Conservation (phyloP, 1,140 invertebrate genomes). For the Chironomus tepperi region DNA sequence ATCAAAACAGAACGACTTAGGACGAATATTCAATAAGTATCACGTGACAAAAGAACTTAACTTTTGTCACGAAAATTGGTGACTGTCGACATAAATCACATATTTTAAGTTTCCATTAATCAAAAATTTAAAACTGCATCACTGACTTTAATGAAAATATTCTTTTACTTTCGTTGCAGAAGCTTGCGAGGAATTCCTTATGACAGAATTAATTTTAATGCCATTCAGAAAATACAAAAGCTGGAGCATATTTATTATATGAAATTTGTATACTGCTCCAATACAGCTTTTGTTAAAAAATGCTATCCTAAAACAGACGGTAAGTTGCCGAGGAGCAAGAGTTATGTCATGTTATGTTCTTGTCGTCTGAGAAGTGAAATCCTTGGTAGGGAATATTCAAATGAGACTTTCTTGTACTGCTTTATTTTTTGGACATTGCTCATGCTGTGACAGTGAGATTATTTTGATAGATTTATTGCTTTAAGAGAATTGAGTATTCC, state of each 20-base stretch:
- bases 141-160: constrained; percentile 20
- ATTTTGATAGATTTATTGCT: too few species aligned
- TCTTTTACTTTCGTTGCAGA: constrained; percentile 32
- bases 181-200: constrained; percentile 49
- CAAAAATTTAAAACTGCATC: not conserved
- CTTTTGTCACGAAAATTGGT: not conserved
- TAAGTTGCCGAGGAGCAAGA: constrained; percentile 31
- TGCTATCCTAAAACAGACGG: constrained; percentile 62
- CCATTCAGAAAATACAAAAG: constrained; percentile 43
- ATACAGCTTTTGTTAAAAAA: constrained; percentile 49
- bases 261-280: constrained; percentile 61
- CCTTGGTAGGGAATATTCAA: not conserved
- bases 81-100: not conserved
- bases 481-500: too few species aligned
- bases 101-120: not conserved
- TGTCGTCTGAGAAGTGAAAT: not conserved
- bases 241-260: constrained; percentile 57
- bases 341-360: constrained; percentile 24
- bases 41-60: not conserved
- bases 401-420: too few species aligned
- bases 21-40: too few species aligned
- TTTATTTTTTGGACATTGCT: not conserved
- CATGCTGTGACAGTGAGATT: not conserved
- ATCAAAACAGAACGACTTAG: not conserved
- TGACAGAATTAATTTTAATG: constrained; percentile 44